These are phyloP conservation scores for Epizoanthus illoricatus DNA, from an alignment of 92 coral and sea anemone genomes.

Conservation along the genomic window DNA sequence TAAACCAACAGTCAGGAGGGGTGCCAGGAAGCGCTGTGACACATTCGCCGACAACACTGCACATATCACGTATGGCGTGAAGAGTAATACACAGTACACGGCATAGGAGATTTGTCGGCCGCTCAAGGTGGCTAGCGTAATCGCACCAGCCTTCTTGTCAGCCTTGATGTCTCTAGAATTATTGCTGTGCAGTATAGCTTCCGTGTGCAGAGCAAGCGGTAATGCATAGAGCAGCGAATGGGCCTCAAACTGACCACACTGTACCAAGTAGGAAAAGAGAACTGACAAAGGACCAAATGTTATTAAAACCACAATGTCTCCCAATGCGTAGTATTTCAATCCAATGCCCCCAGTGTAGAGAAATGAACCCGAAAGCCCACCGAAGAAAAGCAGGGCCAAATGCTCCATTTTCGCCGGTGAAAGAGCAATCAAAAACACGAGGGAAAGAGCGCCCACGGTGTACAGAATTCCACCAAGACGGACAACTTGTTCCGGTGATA, in stretches of 20 bases:
- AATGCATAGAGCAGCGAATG: constrained; percentile 78
- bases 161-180: constrained; percentile 86
- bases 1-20: constrained; percentile 64
- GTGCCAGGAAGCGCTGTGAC: constrained; percentile 71
- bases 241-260: constrained; percentile 81
- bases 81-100: constrained; percentile 69
- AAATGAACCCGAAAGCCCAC: constrained; percentile 96
- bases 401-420: constrained; percentile 96
- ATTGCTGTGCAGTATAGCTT: constrained; percentile 94
- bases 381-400: constrained; percentile 89
- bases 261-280: constrained; percentile 79
- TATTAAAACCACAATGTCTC: constrained; percentile 90
- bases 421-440: constrained; percentile 69
- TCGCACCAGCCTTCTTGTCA: constrained; percentile 81
- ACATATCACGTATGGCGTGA: constrained; percentile 86
- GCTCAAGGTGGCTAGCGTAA: constrained; percentile 80
- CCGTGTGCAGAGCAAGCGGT: constrained; percentile 87
- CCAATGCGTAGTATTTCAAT: constrained; percentile 92
- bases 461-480: constrained; percentile 84
- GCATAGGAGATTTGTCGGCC: constrained; percentile 85
- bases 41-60: constrained; percentile 81
- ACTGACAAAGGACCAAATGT: constrained; percentile 98
- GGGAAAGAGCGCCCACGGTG: constrained; percentile 72
- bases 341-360: constrained; percentile 98
- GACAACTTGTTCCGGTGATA: constrained; percentile 90